phyloP scores from a whole-genome alignment of 64 coral and sea anemone species.

The Stichodactyla helianthus region DNA sequence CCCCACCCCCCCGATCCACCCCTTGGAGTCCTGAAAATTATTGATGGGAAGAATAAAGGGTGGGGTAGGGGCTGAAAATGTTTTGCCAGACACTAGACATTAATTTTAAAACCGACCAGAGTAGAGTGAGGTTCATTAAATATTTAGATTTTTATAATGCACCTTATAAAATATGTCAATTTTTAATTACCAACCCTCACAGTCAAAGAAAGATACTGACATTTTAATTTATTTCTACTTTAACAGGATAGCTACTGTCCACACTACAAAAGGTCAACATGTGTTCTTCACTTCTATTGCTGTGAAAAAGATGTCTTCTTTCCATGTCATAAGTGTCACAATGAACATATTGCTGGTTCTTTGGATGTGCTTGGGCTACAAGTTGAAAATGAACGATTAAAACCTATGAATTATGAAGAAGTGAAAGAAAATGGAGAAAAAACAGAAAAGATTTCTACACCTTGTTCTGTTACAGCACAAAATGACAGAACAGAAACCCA shows the following conservation, averaged over 20 bases:
- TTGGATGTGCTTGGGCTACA: not conserved
- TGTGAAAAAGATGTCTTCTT: not conserved
- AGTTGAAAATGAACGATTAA: not conserved
- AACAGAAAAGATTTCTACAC: not conserved
- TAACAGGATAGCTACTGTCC: slow-evolving; percentile 7
- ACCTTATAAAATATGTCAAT: not conserved
- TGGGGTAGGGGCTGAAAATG: too few species aligned
- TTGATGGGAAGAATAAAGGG: too few species aligned
- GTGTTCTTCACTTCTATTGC: slow-evolving; percentile 25
- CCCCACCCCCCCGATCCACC: too few species aligned
- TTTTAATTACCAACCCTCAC: not conserved
- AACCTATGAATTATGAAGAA: not conserved
- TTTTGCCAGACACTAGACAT: too few species aligned
- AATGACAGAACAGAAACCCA: not conserved
- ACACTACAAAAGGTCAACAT: slow-evolving; percentile 27
- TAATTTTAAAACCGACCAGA: too few species aligned
- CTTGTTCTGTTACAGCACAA: too few species aligned
- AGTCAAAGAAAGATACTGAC: not conserved
- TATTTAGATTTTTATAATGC: too few species aligned
- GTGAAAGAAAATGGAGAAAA: not conserved
- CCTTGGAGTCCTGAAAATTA: too few species aligned
- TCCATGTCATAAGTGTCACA: slow-evolving; percentile 38
- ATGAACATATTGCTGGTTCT: not conserved
- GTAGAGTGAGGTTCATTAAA: too few species aligned
- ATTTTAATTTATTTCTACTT: not conserved